phyloP scores from a whole-genome alignment of 1,140 invertebrate species.

The Drosophila sucinea region DNA sequence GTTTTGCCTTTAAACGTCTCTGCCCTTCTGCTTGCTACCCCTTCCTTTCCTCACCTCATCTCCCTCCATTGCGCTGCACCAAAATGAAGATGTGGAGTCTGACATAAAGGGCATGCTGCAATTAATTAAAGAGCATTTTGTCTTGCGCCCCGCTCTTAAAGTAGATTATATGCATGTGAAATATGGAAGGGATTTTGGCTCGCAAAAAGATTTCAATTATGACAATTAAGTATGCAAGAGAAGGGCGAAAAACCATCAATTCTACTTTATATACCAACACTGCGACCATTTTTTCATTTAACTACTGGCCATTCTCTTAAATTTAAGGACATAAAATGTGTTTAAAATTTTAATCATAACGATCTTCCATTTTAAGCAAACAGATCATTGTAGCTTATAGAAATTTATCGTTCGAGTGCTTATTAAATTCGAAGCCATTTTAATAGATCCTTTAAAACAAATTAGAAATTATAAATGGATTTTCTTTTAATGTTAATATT shows the following conservation, averaged over 20 bases:
- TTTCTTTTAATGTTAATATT: too few species aligned
- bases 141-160: slow-evolving; percentile 28
- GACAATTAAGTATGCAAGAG: neutral
- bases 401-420: too few species aligned
- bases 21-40: neutral
- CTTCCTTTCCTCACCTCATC: neutral
- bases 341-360: too few species aligned
- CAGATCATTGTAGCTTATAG: too few species aligned
- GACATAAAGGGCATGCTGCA: slow-evolving; percentile 52
- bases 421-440: too few species aligned
- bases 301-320: too few species aligned
- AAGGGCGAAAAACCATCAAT: neutral
- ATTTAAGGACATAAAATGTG: too few species aligned
- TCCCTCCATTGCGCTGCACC: neutral
- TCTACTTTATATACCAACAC: too few species aligned
- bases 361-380: too few species aligned
- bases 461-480: too few species aligned
- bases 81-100: slow-evolving; percentile 8
- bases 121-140: slow-evolving; percentile 54
- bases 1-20: slow-evolving; percentile 51
- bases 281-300: too few species aligned
- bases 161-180: slow-evolving; percentile 3
- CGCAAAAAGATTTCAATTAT: neutral
- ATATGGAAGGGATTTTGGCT: neutral
- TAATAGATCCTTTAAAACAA: too few species aligned